Evolutionary conservation across 1,140 invertebrate genomes (phyloP), one percentile per base, ranked within the genome.

Genomic region (Eurosta solidaginis): DNA sequence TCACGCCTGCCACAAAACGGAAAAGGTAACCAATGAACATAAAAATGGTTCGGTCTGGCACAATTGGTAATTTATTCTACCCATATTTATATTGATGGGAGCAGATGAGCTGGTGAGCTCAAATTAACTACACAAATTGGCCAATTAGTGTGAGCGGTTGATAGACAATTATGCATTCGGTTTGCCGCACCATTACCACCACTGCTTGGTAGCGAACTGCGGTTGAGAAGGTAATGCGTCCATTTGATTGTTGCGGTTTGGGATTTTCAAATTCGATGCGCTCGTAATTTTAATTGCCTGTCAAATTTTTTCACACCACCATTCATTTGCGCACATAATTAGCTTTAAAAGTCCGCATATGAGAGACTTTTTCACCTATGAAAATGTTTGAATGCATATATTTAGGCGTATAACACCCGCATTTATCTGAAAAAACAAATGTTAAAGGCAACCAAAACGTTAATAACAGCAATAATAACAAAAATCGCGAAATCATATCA

Each of bases 241-340:
- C n/a, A 68, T 20, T 68, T 68, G 33, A 68, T 68, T 68, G 59
- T n/a, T 68, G 59, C 27, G 59, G 59, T 42, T 68, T 68, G 20
- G 17, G n/a, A 27, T 20, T 17, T 40, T 40, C 59, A 68, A 40
- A 40, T 68, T 68, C 59, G 17, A 33, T 29, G 33, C 36, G 36
- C 59, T 68, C 40, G 59, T 68, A 68, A 40, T 42, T 68, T 68
- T 68, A 68, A 68, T 68, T 68, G 59, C 59, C 59, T 68, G 59
- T 68, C 59, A 68, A 68, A 68, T 68, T 68, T n/a, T 68, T 68
- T 68, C 29, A 42, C 59, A 68, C 59, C 59, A 40, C 59, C 36
- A 17, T 47, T 9, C 45, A 47, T 12, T 47, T 17, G 45, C 7
- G 45, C 14, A 5, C 6, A 22, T 25, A 52, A 52, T 14, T 5